Evolutionary conservation across 1,140 invertebrate species (phyloP).

Genomic region (Saccostrea echinata): DNA sequence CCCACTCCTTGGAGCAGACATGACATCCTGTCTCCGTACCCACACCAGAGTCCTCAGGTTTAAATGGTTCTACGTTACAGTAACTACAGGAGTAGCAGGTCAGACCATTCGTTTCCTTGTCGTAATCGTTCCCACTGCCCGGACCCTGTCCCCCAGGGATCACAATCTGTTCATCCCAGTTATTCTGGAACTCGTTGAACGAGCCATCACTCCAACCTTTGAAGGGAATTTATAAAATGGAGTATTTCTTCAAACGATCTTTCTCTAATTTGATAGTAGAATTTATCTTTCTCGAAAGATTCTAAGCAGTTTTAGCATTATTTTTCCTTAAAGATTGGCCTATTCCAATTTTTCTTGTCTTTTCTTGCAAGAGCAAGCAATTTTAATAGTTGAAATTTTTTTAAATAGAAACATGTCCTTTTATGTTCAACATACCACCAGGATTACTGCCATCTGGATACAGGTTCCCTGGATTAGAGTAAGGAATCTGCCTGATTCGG

Average conservation of each 20-base stretch:
- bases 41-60: conserved; percentile 56
- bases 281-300: no score
- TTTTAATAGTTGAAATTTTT: no score
- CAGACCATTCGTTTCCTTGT: conserved; percentile 62
- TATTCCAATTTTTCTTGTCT: no score
- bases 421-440: conserved; percentile 62
- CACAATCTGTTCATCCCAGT: conserved; percentile 67
- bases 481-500: conserved; percentile 62
- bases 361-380: no score
- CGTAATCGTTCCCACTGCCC: conserved; percentile 63
- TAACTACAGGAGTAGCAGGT: conserved; percentile 67
- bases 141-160: conserved; percentile 67
- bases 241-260: no score
- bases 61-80: conserved; percentile 67
- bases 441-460: conserved; percentile 64
- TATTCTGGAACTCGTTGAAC: conserved; percentile 67
- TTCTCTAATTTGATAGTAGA: no score
- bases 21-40: conserved; percentile 63
- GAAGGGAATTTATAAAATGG: conserved; percentile 13
- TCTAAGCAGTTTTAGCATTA: no score
- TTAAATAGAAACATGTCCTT: no score
- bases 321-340: no score
- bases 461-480: conserved; percentile 65
- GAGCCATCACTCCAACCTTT: conserved; percentile 72
- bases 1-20: conserved; percentile 69